Evolutionary conservation across 2,797 vertebrate species (phyloP).

Genomic region (Glossophaga mutica): DNA sequence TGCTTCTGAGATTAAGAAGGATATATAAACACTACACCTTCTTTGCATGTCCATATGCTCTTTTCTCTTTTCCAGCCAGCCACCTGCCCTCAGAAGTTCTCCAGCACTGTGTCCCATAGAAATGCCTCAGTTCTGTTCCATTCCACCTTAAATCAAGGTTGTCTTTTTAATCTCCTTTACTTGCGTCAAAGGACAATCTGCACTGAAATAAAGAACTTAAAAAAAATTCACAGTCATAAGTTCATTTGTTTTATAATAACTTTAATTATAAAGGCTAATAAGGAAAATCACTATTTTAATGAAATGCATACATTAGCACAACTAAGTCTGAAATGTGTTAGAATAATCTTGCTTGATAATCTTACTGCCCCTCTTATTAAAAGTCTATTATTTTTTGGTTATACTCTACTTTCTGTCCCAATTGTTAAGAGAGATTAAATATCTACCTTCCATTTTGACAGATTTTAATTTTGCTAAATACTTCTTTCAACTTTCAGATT

Average conservation of each 20-base stretch:
- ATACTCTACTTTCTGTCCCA: background rate
- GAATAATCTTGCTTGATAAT: background rate
- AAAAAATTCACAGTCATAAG: constrained; percentile 6
- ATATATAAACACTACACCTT: background rate
- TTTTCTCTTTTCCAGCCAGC: background rate
- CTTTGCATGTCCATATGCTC: background rate
- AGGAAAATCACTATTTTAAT: background rate
- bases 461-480: constrained; percentile 33
- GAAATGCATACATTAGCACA: background rate
- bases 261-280: background rate
- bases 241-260: constrained; percentile 3
- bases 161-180: background rate
- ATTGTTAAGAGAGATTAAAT: constrained; percentile 1
- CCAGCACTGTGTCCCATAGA: background rate
- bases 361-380: background rate
- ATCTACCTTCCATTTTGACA: background rate
- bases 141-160: background rate
- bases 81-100: background rate
- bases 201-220: constrained; percentile 4
- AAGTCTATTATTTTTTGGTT: background rate
- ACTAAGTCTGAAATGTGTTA: background rate
- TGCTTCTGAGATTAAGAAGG: constrained; percentile 9
- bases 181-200: constrained; percentile 9
- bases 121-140: background rate
- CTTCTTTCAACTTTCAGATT: constrained; percentile 3